A percentile compares a stretch with the other conserved stretches of the same genome.
Evolutionary conservation across 1,140 invertebrate species (phyloP).

Genomic region (silkworm (Bombyx mori)): ASM3026992v2 NC_085113.1:7567501-7568000

Average conservation of each 20-base stretch:
- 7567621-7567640: too few species aligned
- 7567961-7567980: background rate
- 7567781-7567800: slow-evolving; percentile 16
- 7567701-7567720: slow-evolving; percentile 25
- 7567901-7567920: slow-evolving; percentile 35
- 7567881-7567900: too few species aligned
- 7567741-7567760: slow-evolving; percentile 61
- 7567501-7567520: too few species aligned
- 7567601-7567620: too few species aligned
- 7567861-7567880: slow-evolving; percentile 15
- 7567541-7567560: too few species aligned
- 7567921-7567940: slow-evolving; percentile 22
- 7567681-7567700: too few species aligned
- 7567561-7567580: too few species aligned
- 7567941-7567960: slow-evolving; percentile 12
- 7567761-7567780: slow-evolving; percentile 16
- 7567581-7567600: too few species aligned
- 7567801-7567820: slow-evolving; percentile 64
- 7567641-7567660: too few species aligned
- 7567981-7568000: too few species aligned
- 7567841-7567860: slow-evolving; percentile 64
- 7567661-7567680: too few species aligned
- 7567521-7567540: too few species aligned
- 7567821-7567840: slow-evolving; percentile 70
- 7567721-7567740: slow-evolving; percentile 54